Evolutionary conservation across 2,888 invertebrate genomes (phyloP).

Genomic region (Xanthia icteritia): DNA sequence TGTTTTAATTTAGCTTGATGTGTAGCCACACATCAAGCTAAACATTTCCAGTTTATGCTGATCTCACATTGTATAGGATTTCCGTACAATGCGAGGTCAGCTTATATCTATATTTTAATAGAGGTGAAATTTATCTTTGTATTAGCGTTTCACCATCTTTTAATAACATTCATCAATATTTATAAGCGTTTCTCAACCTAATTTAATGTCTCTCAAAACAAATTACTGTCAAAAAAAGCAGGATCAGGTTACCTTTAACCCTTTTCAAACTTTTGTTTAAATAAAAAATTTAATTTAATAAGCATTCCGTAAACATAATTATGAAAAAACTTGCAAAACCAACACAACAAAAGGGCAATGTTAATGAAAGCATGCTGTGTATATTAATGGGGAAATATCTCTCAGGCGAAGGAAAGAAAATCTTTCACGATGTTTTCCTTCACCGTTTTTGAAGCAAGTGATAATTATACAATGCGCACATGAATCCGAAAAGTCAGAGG

Average conservation of each 20-base stretch:
- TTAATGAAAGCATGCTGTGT: background rate
- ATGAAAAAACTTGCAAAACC: background rate
- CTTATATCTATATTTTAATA: background rate
- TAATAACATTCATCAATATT: constrained; percentile 52
- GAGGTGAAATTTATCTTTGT: constrained; percentile 32
- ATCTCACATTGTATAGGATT: no score
- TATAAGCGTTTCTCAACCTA: constrained; percentile 31
- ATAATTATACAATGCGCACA: no score
- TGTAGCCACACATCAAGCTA: no score
- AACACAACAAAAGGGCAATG: background rate
- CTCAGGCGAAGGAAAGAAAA: no score
- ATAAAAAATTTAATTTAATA: background rate
- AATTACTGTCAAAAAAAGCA: constrained; percentile 30
- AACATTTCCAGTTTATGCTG: no score
- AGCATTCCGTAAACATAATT: background rate
- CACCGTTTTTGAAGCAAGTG: no score
- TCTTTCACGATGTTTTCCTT: no score
- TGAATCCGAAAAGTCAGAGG: no score
- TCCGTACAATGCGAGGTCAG: no score
- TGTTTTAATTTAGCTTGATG: no score
- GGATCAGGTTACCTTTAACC: constrained; percentile 30
- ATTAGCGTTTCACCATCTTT: constrained; percentile 9
- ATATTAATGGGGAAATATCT: background rate
- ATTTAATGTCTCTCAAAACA: constrained; percentile 42
- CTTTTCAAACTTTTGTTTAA: constrained; percentile 1